phyloP scores from a whole-genome alignment of 2,888 invertebrate species.

The Chironomus tentans region DNA sequence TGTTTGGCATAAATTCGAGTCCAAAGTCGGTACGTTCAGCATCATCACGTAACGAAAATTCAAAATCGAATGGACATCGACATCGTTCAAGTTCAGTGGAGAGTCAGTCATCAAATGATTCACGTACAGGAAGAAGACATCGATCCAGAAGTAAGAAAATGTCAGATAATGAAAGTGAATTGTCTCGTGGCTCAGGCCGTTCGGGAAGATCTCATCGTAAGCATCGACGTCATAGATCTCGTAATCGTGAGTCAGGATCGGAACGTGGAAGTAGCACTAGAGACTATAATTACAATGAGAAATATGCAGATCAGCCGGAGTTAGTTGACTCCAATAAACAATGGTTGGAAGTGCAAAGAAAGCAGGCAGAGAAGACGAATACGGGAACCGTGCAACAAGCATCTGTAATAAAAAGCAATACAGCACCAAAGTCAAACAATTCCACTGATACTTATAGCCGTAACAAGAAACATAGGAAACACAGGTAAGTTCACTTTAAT shows the following conservation, averaged over 20 bases:
- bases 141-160: conserved; percentile 71
- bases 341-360: conserved; percentile 79
- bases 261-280: conserved; percentile 55
- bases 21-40: conserved; percentile 75
- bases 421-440: conserved; percentile 36
- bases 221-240: conserved; percentile 61
- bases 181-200: conserved; percentile 74
- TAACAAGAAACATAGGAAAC: conserved; percentile 45
- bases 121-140: conserved; percentile 66
- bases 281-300: conserved; percentile 8
- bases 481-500: conserved; percentile 42
- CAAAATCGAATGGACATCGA: conserved; percentile 7
- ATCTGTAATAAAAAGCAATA: conserved; percentile 54
- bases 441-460: conserved; percentile 27
- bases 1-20: conserved; percentile 67
- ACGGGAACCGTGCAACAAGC: conserved; percentile 57
- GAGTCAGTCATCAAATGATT: conserved; percentile 83
- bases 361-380: conserved; percentile 52
- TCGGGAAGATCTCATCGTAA: conserved; percentile 70
- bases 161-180: conserved; percentile 84
- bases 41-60: conserved; percentile 32
- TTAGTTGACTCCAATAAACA: conserved; percentile 80
- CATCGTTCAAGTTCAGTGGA: conserved; percentile 72
- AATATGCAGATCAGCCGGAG: conserved; percentile 47
- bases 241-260: conserved; percentile 61